Evolutionary conservation across 2,797 vertebrate species (phyloP).

Genomic region (Furcifer pardalis): DNA sequence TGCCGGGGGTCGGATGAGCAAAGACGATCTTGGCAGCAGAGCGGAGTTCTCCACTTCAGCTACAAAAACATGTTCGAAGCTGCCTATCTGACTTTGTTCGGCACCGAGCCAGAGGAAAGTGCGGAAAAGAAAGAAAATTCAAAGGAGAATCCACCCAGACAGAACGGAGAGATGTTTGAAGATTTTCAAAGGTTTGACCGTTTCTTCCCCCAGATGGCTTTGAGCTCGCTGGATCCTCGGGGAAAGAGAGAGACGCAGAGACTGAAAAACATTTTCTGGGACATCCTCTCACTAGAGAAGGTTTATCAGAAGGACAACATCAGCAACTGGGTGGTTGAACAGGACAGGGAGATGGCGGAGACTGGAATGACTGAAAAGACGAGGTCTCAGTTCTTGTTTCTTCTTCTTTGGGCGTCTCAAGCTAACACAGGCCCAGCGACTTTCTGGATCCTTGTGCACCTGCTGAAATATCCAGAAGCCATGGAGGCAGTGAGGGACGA

Average conservation of each 20-base stretch:
- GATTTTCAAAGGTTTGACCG: constrained; percentile 88
- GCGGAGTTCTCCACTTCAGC: constrained; percentile 83
- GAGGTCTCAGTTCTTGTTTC: constrained; percentile 84
- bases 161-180: constrained; percentile 78
- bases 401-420: constrained; percentile 92
- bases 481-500: constrained; percentile 84
- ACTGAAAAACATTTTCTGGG: constrained; percentile 81
- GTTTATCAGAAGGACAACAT: constrained; percentile 78
- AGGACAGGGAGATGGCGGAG: constrained; percentile 75
- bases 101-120: constrained; percentile 67
- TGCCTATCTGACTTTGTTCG: constrained; percentile 86
- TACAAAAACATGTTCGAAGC: constrained; percentile 89
- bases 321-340: constrained; percentile 83
- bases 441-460: constrained; percentile 90
- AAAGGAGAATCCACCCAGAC: constrained; percentile 71
- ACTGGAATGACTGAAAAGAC: constrained; percentile 71
- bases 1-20: constrained; percentile 47
- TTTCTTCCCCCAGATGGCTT: constrained; percentile 85
- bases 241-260: constrained; percentile 76
- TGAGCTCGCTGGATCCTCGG: constrained; percentile 75
- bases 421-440: constrained; percentile 87
- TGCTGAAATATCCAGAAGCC: constrained; percentile 88
- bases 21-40: constrained; percentile 79
- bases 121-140: constrained; percentile 64
- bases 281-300: constrained; percentile 75